Evolutionary conservation across 2,113 vertebrate species (phyloP).

Genomic region (Anthoscopus minutus): DNA sequence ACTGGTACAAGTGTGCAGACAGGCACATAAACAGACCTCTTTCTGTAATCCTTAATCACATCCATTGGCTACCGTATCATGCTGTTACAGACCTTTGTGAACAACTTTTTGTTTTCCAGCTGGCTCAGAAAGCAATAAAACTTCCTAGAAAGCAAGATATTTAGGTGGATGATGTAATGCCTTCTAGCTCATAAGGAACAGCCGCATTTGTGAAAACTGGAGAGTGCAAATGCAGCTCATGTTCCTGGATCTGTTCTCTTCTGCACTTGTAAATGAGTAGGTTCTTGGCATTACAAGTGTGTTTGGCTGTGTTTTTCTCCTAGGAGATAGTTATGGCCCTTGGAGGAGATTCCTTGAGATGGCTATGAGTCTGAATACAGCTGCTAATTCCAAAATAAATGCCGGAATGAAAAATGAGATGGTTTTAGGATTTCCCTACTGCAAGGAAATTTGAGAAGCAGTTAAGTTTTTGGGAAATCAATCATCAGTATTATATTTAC

Average conservation of each 20-base stretch:
- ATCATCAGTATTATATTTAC: background rate
- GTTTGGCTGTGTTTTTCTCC: conserved; percentile 27
- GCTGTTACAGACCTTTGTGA: background rate
- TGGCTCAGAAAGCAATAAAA: background rate
- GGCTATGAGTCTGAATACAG: background rate
- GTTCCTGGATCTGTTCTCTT: background rate
- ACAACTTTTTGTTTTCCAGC: background rate
- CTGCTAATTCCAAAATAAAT: background rate
- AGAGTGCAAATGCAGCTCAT: background rate
- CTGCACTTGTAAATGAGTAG: background rate
- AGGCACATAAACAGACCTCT: too few species aligned
- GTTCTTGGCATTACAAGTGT: background rate
- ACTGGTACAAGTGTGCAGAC: too few species aligned
- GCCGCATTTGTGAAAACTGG: background rate
- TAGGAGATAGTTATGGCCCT: conserved; percentile 11
- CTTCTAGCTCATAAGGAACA: background rate
- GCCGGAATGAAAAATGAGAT: conserved; percentile 2
- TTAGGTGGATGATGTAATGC: background rate
- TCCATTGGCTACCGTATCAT: background rate
- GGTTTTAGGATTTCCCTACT: background rate
- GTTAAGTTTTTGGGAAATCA: background rate
- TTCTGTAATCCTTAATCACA: background rate
- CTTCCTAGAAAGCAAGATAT: background rate
- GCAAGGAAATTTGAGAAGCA: background rate
- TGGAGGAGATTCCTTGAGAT: background rate